Conservation (phyloP, 2,113 vertebrate genomes). For the Ia io region DNA sequence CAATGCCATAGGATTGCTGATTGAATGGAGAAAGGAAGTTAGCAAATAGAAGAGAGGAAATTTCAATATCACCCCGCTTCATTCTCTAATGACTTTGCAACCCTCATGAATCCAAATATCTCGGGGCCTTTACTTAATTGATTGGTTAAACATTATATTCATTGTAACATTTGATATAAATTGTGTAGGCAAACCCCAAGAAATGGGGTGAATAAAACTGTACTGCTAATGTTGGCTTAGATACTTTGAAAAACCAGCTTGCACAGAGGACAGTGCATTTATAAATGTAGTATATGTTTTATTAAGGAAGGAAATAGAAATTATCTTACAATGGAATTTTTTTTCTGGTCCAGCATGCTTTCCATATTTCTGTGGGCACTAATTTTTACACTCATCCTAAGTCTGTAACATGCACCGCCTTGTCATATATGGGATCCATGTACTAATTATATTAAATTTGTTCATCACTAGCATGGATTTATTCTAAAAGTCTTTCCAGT, state of each 20-base stretch:
- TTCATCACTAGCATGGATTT: background rate
- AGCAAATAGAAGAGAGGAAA: background rate
- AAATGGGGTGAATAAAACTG: background rate
- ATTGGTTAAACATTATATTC: background rate
- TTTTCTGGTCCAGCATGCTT: background rate
- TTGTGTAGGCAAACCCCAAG: background rate
- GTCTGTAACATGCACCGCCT: background rate
- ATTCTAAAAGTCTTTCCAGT: background rate
- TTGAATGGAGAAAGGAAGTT: background rate
- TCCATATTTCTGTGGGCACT: background rate
- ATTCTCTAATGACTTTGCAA: background rate
- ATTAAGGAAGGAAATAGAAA: background rate
- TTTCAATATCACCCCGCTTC: background rate
- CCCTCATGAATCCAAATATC: background rate
- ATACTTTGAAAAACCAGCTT: background rate
- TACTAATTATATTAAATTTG: background rate
- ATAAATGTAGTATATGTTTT: background rate
- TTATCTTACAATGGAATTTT: background rate
- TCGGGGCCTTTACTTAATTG: background rate
- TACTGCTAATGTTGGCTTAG: background rate
- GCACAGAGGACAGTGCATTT: background rate
- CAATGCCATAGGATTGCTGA: background rate
- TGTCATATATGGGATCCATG: background rate
- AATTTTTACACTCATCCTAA: background rate
- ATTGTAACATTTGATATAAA: background rate